Evolutionary conservation across 1,140 invertebrate species (phyloP).

Genomic region (Heliconius congener): DNA sequence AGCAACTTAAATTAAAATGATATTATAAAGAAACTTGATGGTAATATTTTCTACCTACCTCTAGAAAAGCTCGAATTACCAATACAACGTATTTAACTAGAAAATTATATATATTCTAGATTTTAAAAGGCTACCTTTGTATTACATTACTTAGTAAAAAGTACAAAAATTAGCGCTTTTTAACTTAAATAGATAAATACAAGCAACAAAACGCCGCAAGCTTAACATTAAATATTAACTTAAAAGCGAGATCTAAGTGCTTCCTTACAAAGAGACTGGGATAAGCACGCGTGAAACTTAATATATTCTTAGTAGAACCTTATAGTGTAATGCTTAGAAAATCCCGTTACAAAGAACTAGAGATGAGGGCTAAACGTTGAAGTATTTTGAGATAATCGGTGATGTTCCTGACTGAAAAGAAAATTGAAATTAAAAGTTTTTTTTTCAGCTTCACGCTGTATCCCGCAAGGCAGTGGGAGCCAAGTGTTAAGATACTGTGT

Average conservation of each 20-base stretch:
- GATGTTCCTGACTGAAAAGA: not conserved
- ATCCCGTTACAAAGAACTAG: constrained; percentile 22
- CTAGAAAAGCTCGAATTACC: too few species aligned
- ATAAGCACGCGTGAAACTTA: constrained; percentile 25
- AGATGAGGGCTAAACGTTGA: constrained; percentile 1
- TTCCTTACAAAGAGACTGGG: constrained; percentile 18
- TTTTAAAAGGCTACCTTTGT: too few species aligned
- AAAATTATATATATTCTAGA: too few species aligned
- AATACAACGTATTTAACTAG: too few species aligned
- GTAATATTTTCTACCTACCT: too few species aligned
- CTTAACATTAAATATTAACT: constrained; percentile 23
- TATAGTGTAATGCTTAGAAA: constrained; percentile 23
- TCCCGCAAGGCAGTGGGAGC: not conserved
- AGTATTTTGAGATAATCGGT: constrained; percentile 12
- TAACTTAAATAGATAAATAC: not conserved
- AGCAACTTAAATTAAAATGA: too few species aligned
- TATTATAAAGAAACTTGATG: too few species aligned
- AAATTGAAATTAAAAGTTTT: too few species aligned
- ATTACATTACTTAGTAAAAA: too few species aligned
- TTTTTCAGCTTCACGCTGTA: not conserved
- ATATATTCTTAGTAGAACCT: constrained; percentile 24
- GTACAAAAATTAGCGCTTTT: not conserved
- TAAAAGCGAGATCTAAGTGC: constrained; percentile 26
- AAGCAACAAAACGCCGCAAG: constrained; percentile 15
- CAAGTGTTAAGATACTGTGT: not conserved